These are phyloP conservation scores for Isoperla grammatica DNA, from an alignment of 2,888 invertebrate species.

Conservation along the genomic window DNA sequence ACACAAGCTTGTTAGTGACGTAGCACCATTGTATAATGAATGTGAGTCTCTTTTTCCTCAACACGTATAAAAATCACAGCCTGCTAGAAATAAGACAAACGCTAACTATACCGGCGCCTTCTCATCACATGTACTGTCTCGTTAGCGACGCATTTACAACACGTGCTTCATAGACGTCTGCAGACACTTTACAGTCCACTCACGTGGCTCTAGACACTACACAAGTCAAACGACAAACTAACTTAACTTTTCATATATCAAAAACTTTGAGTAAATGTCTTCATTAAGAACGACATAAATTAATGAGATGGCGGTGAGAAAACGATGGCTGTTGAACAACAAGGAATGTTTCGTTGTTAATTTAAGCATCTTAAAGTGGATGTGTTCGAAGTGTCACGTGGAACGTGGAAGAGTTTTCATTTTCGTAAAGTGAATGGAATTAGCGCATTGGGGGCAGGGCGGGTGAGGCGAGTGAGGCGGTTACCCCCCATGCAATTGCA, in stretches of 20 bases:
- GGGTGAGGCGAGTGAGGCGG: background rate
- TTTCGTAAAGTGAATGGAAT: slow-evolving; percentile 11
- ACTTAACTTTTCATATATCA: slow-evolving; percentile 29
- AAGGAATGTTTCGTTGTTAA: slow-evolving; percentile 9
- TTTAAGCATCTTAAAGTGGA: slow-evolving; percentile 2
- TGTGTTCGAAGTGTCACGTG: slow-evolving; percentile 3
- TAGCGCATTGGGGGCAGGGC: slow-evolving; percentile 8
- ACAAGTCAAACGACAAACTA: too few species aligned
- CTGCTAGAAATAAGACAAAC: too few species aligned
- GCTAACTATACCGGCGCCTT: too few species aligned
- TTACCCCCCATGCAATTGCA: background rate
- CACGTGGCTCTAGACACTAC: too few species aligned
- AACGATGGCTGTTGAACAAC: background rate
- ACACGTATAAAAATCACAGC: too few species aligned
- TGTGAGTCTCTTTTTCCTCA: too few species aligned
- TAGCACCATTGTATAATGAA: too few species aligned
- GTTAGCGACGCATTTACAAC: too few species aligned
- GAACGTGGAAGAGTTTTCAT: slow-evolving; percentile 11
- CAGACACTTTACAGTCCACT: too few species aligned
- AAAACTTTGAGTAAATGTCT: slow-evolving; percentile 19
- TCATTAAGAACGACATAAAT: slow-evolving; percentile 23
- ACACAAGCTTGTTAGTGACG: too few species aligned
- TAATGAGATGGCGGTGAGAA: slow-evolving; percentile 15
- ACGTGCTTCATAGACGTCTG: too few species aligned
- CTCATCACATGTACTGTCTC: too few species aligned